phyloP scores from a whole-genome alignment of 1,140 invertebrate genomes.

The Diorhabda sublineata region DNA sequence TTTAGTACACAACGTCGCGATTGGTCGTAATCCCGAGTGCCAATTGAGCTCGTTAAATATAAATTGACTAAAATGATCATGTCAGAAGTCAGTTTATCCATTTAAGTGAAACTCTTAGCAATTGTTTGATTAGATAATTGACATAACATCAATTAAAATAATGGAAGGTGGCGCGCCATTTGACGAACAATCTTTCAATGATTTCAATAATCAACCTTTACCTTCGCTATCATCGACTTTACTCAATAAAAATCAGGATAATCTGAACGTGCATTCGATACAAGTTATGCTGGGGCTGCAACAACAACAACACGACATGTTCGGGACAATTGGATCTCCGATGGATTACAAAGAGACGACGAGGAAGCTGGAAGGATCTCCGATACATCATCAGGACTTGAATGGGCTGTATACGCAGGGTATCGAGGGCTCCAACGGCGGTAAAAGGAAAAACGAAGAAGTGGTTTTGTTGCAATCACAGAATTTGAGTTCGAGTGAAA shows the following conservation, averaged over 20 bases:
- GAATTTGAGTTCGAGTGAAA: conserved; percentile 41
- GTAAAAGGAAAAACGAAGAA: conserved; percentile 53
- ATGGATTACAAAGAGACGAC: conserved; percentile 44
- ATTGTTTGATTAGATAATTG: conserved; percentile 38
- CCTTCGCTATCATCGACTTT: conserved; percentile 48
- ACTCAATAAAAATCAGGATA: conserved; percentile 45
- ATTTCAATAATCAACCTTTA: conserved; percentile 62
- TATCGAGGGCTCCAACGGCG: conserved; percentile 47
- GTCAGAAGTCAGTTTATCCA: conserved; percentile 46
- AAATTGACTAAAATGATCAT: conserved; percentile 49
- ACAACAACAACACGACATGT: conserved; percentile 50
- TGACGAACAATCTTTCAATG: conserved; percentile 70
- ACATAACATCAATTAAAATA: conserved; percentile 31
- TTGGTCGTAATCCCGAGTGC: conserved; percentile 23
- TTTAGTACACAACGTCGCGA: conserved; percentile 19
- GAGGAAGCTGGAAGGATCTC: conserved; percentile 40
- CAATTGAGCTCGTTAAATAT: conserved; percentile 49
- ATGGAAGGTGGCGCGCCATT: conserved; percentile 68
- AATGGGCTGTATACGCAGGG: conserved; percentile 37
- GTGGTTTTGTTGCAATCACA: conserved; percentile 50
- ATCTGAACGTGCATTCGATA: conserved; percentile 57
- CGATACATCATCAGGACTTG: conserved; percentile 45
- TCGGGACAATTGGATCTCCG: conserved; percentile 41
- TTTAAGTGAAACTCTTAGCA: conserved; percentile 29
- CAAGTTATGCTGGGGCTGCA: conserved; percentile 71